Evolutionary conservation across 2,888 invertebrate genomes (phyloP).

Genomic region (Chesias legatella): DNA sequence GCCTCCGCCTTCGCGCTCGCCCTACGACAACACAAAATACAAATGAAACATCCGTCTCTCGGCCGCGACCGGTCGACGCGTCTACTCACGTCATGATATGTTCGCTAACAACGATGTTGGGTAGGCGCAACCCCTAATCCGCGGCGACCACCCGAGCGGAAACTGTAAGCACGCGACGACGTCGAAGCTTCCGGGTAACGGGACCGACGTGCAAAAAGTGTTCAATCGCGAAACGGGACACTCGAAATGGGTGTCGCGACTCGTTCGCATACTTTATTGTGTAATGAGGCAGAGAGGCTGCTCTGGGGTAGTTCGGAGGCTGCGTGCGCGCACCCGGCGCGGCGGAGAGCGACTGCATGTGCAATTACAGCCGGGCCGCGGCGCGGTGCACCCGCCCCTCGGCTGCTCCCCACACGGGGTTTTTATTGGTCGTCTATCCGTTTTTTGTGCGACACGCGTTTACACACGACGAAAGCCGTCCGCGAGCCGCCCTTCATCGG

Average conservation of each 20-base stretch:
- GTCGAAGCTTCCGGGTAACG: slow-evolving; percentile 55
- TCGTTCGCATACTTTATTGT: slow-evolving; percentile 47
- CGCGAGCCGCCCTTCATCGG: slow-evolving; percentile 63
- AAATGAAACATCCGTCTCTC: slow-evolving; percentile 21
- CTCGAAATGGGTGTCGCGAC: slow-evolving; percentile 35
- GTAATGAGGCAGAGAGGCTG: slow-evolving; percentile 34
- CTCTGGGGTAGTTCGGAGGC: slow-evolving; percentile 47
- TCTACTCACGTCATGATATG: slow-evolving; percentile 66
- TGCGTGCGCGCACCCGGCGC: slow-evolving; percentile 76
- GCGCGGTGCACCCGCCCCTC: slow-evolving; percentile 59
- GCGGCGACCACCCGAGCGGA: slow-evolving; percentile 43
- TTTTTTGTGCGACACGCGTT: slow-evolving; percentile 72
- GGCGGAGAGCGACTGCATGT: slow-evolving; percentile 69
- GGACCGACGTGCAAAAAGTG: slow-evolving; percentile 40
- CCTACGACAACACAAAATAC: slow-evolving; percentile 60
- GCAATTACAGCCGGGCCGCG: slow-evolving; percentile 50
- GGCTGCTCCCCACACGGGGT: slow-evolving; percentile 68
- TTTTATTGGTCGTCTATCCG: slow-evolving; percentile 76
- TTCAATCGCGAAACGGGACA: slow-evolving; percentile 42
- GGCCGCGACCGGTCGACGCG: slow-evolving; percentile 2
- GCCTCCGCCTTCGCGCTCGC: slow-evolving; percentile 57
- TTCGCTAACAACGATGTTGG: slow-evolving; percentile 31
- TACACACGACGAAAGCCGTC: slow-evolving; percentile 72
- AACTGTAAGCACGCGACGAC: slow-evolving; percentile 53
- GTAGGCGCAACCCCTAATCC: slow-evolving; percentile 36